Conservation (phyloP, 2,797 vertebrate genomes). For the Ammospiza maritima region DNA sequence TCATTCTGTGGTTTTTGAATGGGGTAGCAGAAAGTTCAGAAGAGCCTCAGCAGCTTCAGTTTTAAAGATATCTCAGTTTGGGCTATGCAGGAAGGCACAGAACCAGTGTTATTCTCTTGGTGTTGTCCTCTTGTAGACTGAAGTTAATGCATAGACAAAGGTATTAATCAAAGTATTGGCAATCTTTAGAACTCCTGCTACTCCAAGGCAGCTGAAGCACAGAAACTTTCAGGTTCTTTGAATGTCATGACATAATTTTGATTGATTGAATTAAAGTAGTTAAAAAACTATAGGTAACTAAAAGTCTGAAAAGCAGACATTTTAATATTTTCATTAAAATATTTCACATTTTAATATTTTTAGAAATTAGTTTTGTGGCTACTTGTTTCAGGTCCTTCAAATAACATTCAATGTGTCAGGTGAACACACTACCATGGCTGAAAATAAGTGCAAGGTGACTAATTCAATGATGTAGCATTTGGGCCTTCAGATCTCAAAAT, state of each 20-base stretch:
- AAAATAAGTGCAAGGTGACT: not conserved
- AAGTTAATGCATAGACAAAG: not conserved
- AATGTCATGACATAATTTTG: not conserved
- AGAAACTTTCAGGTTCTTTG: not conserved
- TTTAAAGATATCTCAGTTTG: not conserved
- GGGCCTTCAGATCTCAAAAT: not conserved
- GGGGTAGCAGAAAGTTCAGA: not conserved
- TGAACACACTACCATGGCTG: not conserved
- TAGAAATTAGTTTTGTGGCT: not conserved
- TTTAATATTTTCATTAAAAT: not conserved
- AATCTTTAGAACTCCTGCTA: not conserved
- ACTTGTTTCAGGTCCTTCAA: not conserved
- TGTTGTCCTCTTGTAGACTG: not conserved
- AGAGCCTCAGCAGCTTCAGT: not conserved
- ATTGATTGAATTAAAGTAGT: conserved; percentile 6
- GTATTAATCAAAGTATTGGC: not conserved
- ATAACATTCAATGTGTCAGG: not conserved
- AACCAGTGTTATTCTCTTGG: not conserved
- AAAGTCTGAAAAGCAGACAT: not conserved
- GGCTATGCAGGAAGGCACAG: not conserved
- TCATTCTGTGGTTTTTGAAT: not conserved
- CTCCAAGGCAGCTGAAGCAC: not conserved
- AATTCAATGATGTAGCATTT: not conserved
- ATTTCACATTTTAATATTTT: not conserved
- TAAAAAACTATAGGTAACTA: not conserved